Base-by-base conservation (phyloP, 2,113 vertebrate species). In the Holacanthus passer region DNA sequence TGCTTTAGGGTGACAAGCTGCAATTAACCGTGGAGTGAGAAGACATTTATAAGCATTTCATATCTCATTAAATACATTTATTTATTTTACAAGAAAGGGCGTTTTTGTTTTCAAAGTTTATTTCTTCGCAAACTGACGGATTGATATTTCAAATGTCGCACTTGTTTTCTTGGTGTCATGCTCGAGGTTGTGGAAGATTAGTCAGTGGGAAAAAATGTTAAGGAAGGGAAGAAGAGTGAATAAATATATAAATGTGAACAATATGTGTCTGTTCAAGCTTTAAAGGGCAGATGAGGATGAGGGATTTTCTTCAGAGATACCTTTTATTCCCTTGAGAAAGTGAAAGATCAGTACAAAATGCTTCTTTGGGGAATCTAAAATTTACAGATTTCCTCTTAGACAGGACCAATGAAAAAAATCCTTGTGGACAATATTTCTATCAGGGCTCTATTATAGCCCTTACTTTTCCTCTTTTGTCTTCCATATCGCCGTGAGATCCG, bases 51-150 rank as follows among this genome's bases (percentile, higher is more conserved):
- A 85, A 86, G 91, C 89, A 83, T 94, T 93, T 91, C 89, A 91
- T 92, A 94, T 93, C 91, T 94, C 92, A 94, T 94, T 94, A 91
- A 95, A 95, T 94, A 92, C 81, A 91, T 93, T 89, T 94, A 94
- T 94, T 89, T 92, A 92, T 93, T 89, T 92, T 90, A 69, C 65
- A 81, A 82, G 72, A 62, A 77, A 80, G 65, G 31, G 31, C 75
- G 43, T 77, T 89, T 82, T 91, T 72, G 69, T 75, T 69, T 59
- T 79, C 55, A 78, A 81, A 82, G 70, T 79, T 78, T 77, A 39
- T 81, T 87, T 87, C 83, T 69, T 63, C 35, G n/a, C 0, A 43
- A 66, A 80, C 53, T 69, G 62, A 64, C 81, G 67, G 68, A 88
- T 83, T 65, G 72, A 88, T 88, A 63, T 84, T 64, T 67, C 58